phyloP scores from a whole-genome alignment of 2,888 invertebrate species.

The Tridacna crocea region DNA sequence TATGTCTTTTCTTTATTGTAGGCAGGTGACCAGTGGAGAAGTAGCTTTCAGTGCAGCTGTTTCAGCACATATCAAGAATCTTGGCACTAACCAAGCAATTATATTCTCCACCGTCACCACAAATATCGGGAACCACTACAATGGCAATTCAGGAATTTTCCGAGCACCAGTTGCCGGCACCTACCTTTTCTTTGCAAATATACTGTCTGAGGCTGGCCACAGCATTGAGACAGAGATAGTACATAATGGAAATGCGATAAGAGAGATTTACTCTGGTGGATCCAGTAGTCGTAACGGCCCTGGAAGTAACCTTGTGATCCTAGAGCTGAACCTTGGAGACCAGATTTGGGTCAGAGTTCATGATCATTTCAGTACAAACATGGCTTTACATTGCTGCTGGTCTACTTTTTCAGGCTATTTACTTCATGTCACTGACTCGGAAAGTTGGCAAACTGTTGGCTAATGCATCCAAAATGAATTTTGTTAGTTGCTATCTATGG shows the following conservation, averaged over 20 bases:
- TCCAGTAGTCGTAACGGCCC: constrained; percentile 33
- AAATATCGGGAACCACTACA: constrained; percentile 44
- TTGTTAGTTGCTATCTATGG: too few species aligned
- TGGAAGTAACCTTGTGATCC: constrained; percentile 55
- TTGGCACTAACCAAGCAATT: constrained; percentile 36
- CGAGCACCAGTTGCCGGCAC: constrained; percentile 35
- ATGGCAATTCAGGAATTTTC: constrained; percentile 40
- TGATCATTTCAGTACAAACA: constrained; percentile 34
- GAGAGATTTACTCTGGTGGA: constrained; percentile 46
- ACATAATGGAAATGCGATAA: constrained; percentile 27
- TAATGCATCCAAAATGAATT: too few species aligned
- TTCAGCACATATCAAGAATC: constrained; percentile 35
- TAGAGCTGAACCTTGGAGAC: constrained; percentile 42
- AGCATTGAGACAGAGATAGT: constrained; percentile 51
- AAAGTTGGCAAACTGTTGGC: background rate
- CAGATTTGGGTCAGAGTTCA: constrained; percentile 59
- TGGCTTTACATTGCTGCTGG: constrained; percentile 55
- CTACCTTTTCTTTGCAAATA: constrained; percentile 49
- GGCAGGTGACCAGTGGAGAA: constrained; percentile 5
- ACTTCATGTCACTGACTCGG: constrained; percentile 1
- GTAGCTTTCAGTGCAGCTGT: constrained; percentile 47
- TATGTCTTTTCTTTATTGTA: background rate
- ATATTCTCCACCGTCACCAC: constrained; percentile 39
- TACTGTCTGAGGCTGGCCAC: constrained; percentile 41
- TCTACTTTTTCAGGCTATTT: constrained; percentile 53